Conservation (phyloP, 2,113 vertebrate species). For the Paraplagusia blochii region DNA sequence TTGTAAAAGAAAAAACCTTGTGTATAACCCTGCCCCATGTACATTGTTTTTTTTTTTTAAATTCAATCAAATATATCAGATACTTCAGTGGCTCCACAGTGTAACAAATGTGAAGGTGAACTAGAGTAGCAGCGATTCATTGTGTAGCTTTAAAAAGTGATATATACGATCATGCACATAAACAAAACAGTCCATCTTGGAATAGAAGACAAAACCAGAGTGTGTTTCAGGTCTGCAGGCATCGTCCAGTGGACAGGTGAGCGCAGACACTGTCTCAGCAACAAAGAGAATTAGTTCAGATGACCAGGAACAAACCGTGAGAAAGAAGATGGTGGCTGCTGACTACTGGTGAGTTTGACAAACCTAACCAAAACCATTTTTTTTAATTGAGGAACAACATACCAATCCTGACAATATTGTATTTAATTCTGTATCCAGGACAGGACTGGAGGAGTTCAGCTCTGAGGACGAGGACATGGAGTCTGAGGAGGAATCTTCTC, state of each 20-base stretch:
- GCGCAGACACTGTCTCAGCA: constrained; percentile 43
- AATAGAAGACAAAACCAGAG: no score
- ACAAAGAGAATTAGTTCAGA: constrained; percentile 68
- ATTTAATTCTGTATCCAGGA: constrained; percentile 70
- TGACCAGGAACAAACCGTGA: constrained; percentile 46
- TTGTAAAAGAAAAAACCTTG: no score
- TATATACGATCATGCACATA: no score
- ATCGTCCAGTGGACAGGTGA: constrained; percentile 78
- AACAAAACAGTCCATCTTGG: no score
- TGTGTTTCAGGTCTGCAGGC: constrained; percentile 86
- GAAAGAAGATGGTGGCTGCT: neutral
- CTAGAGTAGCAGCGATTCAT: no score
- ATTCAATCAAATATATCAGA: no score
- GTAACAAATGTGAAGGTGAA: no score
- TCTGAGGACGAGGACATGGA: constrained; percentile 68
- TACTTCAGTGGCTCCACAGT: no score
- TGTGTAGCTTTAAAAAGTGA: no score
- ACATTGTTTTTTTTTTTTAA: no score
- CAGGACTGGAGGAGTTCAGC: constrained; percentile 69
- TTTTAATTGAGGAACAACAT: neutral
- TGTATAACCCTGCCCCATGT: no score
- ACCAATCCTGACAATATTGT: neutral
- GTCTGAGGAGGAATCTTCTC: neutral
- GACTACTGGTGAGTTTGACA: constrained; percentile 80
- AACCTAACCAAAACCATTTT: neutral